Evolutionary conservation across 92 coral and sea anemone genomes (phyloP).

Genomic region (Porites evermanni): DNA sequence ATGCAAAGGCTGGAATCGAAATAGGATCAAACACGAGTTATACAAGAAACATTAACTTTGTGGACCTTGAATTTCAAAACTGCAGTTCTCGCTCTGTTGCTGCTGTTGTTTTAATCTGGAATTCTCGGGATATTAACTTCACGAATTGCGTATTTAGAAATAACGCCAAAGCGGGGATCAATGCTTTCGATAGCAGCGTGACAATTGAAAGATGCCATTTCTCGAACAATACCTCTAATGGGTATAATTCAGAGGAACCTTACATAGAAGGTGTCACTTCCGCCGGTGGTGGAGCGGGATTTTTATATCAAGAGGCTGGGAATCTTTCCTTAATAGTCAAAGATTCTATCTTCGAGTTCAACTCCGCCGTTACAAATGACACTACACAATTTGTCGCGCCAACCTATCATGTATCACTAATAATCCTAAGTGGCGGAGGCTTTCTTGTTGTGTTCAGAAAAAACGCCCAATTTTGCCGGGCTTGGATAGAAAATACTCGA

Average conservation of each 20-base stretch:
- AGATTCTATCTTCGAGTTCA: conserved; percentile 57
- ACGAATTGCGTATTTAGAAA: conserved; percentile 68
- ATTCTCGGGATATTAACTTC: conserved; percentile 62
- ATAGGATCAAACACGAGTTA: conserved; percentile 46
- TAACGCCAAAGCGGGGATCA: conserved; percentile 73
- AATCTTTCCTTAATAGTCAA: conserved; percentile 44
- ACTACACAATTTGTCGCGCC: conserved; percentile 64
- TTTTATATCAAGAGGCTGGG: conserved; percentile 35
- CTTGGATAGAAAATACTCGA: conserved; percentile 40
- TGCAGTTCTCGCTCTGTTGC: conserved; percentile 69
- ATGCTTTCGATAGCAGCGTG: conserved; percentile 78
- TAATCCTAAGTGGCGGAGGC: conserved; percentile 68
- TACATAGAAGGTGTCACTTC: conserved; percentile 58
- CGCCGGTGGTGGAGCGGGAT: conserved; percentile 70
- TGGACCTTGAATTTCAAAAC: conserved; percentile 61
- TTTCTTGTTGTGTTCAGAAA: conserved; percentile 47
- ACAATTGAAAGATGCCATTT: conserved; percentile 60
- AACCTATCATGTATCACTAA: conserved; percentile 40
- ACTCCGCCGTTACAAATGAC: conserved; percentile 72
- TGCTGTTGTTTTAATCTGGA: conserved; percentile 68
- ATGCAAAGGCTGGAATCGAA: conserved; percentile 43
- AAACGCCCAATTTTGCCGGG: conserved; percentile 46
- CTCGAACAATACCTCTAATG: conserved; percentile 69
- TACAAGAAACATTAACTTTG: conserved; percentile 59
- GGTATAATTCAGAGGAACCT: conserved; percentile 14